Evolutionary conservation across 1,140 invertebrate genomes (phyloP).

Genomic region (Hycleus phaleratus): DNA sequence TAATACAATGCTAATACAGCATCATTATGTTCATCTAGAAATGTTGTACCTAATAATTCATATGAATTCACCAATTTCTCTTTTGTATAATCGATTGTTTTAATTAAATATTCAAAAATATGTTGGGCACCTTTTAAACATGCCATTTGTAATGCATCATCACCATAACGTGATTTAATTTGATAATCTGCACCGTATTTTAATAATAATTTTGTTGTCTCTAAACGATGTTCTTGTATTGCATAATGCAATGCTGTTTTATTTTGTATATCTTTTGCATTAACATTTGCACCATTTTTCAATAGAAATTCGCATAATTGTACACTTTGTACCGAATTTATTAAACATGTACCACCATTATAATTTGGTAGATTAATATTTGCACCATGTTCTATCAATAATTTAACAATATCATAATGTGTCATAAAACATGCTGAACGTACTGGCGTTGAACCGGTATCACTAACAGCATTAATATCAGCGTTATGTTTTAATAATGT

Average conservation of each 20-base stretch:
- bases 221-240: constrained; percentile 78
- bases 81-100: constrained; percentile 52
- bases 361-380: constrained; percentile 81
- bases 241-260: constrained; percentile 92
- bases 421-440: constrained; percentile 91
- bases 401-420: constrained; percentile 71
- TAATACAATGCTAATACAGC: constrained; percentile 53
- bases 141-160: constrained; percentile 85
- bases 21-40: constrained; percentile 75
- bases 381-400: constrained; percentile 75
- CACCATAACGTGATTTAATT: constrained; percentile 70
- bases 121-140: constrained; percentile 78
- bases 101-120: constrained; percentile 71
- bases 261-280: constrained; percentile 81
- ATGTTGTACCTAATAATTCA: constrained; percentile 77
- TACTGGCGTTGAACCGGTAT: constrained; percentile 82
- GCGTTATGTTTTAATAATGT: constrained; percentile 73
- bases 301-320: constrained; percentile 75
- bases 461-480: constrained; percentile 75
- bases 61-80: constrained; percentile 72
- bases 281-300: constrained; percentile 68
- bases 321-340: constrained; percentile 85
- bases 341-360: constrained; percentile 88
- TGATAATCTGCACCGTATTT: constrained; percentile 72
- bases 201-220: constrained; percentile 76